A percentile compares a stretch with the other conserved stretches of the same genome.
Evolutionary conservation across 2,797 vertebrate genomes (phyloP).

Genomic region (Columba guinea): DNA sequence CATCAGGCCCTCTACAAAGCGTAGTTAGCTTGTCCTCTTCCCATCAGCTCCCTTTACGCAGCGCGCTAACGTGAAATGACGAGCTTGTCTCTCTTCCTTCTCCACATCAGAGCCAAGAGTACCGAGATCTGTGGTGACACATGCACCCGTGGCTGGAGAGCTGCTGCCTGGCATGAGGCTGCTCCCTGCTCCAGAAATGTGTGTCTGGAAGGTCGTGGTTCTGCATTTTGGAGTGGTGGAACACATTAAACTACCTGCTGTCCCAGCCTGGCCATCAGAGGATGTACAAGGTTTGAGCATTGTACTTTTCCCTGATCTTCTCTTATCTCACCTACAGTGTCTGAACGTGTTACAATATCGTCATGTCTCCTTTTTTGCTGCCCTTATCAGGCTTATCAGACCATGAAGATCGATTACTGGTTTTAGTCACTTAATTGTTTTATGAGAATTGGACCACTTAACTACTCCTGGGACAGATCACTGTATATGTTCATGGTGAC

Average conservation of each 20-base stretch:
- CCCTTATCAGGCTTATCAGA: neutral
- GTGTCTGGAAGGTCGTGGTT: neutral
- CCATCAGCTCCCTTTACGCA: neutral
- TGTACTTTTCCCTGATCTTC: neutral
- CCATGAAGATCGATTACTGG: slow-evolving; percentile 16
- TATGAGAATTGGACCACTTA: neutral
- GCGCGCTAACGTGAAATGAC: neutral
- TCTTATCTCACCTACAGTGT: neutral
- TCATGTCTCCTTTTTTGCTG: neutral
- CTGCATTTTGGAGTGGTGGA: neutral
- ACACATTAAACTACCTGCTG: neutral
- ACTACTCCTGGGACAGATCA: neutral
- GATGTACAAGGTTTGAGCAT: neutral
- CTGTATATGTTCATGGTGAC: neutral
- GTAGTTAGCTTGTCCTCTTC: neutral
- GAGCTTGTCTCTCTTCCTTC: slow-evolving; percentile 48
- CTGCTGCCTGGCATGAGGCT: neutral
- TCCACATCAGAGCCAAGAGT: neutral
- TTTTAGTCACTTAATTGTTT: slow-evolving; percentile 37
- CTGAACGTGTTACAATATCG: neutral
- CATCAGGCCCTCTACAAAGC: neutral
- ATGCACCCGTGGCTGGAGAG: neutral
- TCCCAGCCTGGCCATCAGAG: neutral
- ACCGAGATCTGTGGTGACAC: slow-evolving; percentile 18
- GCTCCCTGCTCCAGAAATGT: neutral